Percentiles rank a stretch among this genome's conserved stretches.
These are phyloP conservation scores for Lacanobia oleracea DNA, from an alignment of 2,888 invertebrate species.

Conservation along the genomic window DNA sequence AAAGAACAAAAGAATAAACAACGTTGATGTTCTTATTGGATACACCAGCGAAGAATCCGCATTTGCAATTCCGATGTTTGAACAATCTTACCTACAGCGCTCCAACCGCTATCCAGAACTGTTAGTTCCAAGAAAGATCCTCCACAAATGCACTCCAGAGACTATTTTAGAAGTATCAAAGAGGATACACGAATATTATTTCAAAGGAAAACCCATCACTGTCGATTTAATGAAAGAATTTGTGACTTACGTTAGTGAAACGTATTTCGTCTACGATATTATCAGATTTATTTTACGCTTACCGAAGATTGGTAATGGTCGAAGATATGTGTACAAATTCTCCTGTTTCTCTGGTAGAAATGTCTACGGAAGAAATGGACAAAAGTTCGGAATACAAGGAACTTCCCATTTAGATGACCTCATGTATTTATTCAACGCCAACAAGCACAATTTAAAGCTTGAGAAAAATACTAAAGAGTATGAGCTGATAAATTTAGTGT, in stretches of 20 bases:
- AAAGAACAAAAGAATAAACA: conserved; percentile 83
- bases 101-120: conserved; percentile 63
- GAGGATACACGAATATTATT: conserved; percentile 70
- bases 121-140: too few species aligned
- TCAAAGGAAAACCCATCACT: conserved; percentile 65
- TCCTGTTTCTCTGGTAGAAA: conserved; percentile 75
- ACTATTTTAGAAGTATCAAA: too few species aligned
- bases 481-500: conserved; percentile 36
- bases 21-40: conserved; percentile 93
- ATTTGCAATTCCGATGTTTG: conserved; percentile 53
- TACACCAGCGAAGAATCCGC: conserved; percentile 91
- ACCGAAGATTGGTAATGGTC: conserved; percentile 38
- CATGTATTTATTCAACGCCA: conserved; percentile 77
- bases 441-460: conserved; percentile 66
- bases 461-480: conserved; percentile 61
- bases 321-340: conserved; percentile 62
- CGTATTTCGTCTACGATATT: conserved; percentile 65
- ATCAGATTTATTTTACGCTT: conserved; percentile 50
- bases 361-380: conserved; percentile 67
- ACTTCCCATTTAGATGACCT: conserved; percentile 80
- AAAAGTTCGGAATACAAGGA: conserved; percentile 71
- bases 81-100: conserved; percentile 31
- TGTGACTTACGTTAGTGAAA: conserved; percentile 36
- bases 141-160: too few species aligned
- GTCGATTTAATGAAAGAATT: conserved; percentile 64